A percentile compares a stretch with the other conserved stretches of the same genome.
These are phyloP conservation scores for Crypturellus undulatus DNA, from an alignment of 2,113 vertebrate species.

Conservation along the genomic window DNA sequence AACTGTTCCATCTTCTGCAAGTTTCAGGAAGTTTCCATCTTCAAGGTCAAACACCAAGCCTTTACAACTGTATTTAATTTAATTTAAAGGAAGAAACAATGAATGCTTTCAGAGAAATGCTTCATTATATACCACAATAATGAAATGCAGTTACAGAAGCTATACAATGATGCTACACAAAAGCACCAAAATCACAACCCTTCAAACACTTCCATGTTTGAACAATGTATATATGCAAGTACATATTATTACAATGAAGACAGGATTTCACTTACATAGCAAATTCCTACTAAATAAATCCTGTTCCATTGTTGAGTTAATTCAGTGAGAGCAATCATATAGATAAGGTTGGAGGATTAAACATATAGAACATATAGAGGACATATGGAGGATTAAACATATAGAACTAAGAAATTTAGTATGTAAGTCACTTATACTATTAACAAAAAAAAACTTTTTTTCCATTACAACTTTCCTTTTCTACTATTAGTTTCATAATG, in stretches of 20 bases:
- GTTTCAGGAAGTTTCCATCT: slow-evolving; percentile 93
- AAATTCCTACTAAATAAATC: slow-evolving; percentile 1
- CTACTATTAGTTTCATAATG: neutral
- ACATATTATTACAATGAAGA: neutral
- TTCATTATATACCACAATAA: neutral
- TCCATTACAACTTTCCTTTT: neutral
- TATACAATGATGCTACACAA: neutral
- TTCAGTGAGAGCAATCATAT: neutral
- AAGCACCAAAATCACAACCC: neutral
- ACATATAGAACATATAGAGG: neutral
- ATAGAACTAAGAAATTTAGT: neutral
- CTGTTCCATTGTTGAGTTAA: neutral
- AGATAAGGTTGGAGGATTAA: neutral
- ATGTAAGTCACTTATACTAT: neutral
- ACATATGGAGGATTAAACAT: neutral
- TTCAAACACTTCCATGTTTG: neutral
- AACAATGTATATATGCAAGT: neutral
- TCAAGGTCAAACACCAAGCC: slow-evolving; percentile 93
- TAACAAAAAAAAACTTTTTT: neutral
- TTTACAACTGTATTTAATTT: slow-evolving; percentile 84
- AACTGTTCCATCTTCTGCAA: slow-evolving; percentile 91
- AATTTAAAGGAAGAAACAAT: slow-evolving; percentile 1
- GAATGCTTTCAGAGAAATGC: neutral
- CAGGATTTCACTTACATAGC: neutral
- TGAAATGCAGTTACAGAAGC: neutral